Percentiles rank a stretch among this genome's conserved stretches.
phyloP scores from a whole-genome alignment of 2,888 invertebrate species.

The Phortica okadai region DNA sequence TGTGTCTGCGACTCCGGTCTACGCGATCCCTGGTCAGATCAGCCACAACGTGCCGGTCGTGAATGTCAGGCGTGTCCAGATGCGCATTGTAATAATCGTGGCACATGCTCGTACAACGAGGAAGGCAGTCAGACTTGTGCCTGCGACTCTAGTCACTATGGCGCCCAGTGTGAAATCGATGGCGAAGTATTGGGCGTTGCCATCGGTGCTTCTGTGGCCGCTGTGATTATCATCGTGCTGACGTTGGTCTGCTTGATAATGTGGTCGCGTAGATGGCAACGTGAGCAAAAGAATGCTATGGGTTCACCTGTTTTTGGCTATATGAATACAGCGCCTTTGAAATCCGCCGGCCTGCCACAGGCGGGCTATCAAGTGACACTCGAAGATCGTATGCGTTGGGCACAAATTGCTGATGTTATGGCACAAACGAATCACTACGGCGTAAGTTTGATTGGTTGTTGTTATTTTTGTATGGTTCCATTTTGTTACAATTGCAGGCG shows the following conservation, averaged over 20 bases:
- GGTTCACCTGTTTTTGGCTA: slow-evolving; percentile 92
- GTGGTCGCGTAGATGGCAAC: slow-evolving; percentile 95
- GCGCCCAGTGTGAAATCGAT: slow-evolving; percentile 91
- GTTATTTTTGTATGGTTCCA: neutral
- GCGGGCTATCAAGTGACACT: slow-evolving; percentile 84
- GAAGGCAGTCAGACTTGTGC: slow-evolving; percentile 79
- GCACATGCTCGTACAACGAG: slow-evolving; percentile 87
- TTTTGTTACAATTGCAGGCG: slow-evolving; percentile 77
- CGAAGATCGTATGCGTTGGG: slow-evolving; percentile 91
- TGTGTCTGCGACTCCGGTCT: slow-evolving; percentile 86
- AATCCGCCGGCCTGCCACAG: slow-evolving; percentile 80
- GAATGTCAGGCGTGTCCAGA: slow-evolving; percentile 87
- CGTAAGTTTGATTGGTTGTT: slow-evolving; percentile 78
- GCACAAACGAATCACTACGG: slow-evolving; percentile 90
- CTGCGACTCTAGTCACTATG: slow-evolving; percentile 89
- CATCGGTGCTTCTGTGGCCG: slow-evolving; percentile 92
- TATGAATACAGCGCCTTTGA: slow-evolving; percentile 86
- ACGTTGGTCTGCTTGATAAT: slow-evolving; percentile 91
- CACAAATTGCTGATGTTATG: slow-evolving; percentile 92
- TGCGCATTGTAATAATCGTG: slow-evolving; percentile 88
- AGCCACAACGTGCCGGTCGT: slow-evolving; percentile 83
- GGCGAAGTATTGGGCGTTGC: slow-evolving; percentile 95
- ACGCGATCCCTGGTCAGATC: slow-evolving; percentile 85
- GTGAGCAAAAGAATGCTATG: slow-evolving; percentile 88
- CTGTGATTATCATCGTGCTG: slow-evolving; percentile 90